Base-by-base conservation (phyloP, 1,140 invertebrate genomes). In the Heliconius eleuchia region DNA sequence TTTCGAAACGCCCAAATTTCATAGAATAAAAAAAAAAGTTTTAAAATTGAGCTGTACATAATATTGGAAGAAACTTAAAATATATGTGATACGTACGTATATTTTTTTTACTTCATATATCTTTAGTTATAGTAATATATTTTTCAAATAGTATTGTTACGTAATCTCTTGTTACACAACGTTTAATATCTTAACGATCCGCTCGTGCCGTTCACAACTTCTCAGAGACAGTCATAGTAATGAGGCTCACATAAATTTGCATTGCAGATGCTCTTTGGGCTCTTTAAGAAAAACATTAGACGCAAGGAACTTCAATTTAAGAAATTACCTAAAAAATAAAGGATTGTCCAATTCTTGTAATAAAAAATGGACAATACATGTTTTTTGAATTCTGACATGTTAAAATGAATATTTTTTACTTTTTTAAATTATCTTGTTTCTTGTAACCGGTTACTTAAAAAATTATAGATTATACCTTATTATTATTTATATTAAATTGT, bases 191-290 rank as follows among this genome's bases (percentile, higher is more conserved):
- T 23, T 27, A 70, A 71, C 39, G 52, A 66, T 66, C 2, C 34
- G 46, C 16, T 76, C 74, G 37, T 76, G 60, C 57, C 60, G 57
- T 76, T 76, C 74, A 70, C 74, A 66, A 46, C 50, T 52, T 52
- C 50, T 76, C 74, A 39, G 74, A 71, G 27, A 37, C 39, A 71
- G 74, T 76, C 74, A 50, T 76, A 39, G 37, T 76, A 76, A 76
- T 76, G 60, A 76, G 74, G 74, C 74, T 70, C 74, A 30, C 57
- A 50, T 76, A 66, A 42, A 76, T 76, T 76, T 76, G 60, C 74
- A 71, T 46, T 76, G 60, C 60, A 76, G 39, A 76, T 76, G 23
- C 23, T 23, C 23, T 23, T 23, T 23, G 60, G 19, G 34, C 19
- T 76, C 74, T 39, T 76, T 76, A 76, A 76, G 74, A 70, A 70